Percentiles rank a stretch among this genome's conserved stretches.
Evolutionary conservation across 1,140 invertebrate genomes (phyloP).

Genomic region (Pachypsylla venusta): DNA sequence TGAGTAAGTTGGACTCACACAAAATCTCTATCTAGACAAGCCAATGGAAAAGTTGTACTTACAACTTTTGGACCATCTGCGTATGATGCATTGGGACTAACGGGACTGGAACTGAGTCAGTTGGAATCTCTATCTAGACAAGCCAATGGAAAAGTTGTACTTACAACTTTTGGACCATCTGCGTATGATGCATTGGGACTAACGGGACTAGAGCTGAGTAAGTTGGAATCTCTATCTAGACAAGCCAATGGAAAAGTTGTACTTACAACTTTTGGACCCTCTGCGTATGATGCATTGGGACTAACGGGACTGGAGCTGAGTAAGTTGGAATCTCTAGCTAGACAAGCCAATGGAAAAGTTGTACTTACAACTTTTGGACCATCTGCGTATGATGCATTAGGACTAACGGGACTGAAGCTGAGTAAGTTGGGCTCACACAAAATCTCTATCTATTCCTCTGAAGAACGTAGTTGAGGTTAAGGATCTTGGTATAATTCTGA

Average conservation of each 20-base stretch:
- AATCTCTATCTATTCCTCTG: too few relatives aligned
- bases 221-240: slow-evolving; percentile 31
- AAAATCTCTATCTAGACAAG: slow-evolving; percentile 36
- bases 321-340: too few relatives aligned
- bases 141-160: slow-evolving; percentile 62
- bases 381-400: slow-evolving; percentile 44
- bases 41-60: slow-evolving; percentile 68
- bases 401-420: slow-evolving; percentile 57
- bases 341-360: slow-evolving; percentile 69
- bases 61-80: slow-evolving; percentile 58
- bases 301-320: slow-evolving; percentile 61
- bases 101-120: slow-evolving; percentile 63
- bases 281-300: slow-evolving; percentile 45
- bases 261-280: slow-evolving; percentile 60
- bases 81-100: slow-evolving; percentile 46
- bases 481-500: too few relatives aligned
- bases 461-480: too few relatives aligned
- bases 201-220: slow-evolving; percentile 62
- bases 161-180: slow-evolving; percentile 61
- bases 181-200: slow-evolving; percentile 47
- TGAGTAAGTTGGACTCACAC: slow-evolving; percentile 56
- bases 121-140: slow-evolving; percentile 16
- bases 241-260: slow-evolving; percentile 71
- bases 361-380: slow-evolving; percentile 61
- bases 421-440: too few relatives aligned